Base-by-base conservation (phyloP, 2,113 vertebrate genomes). In the Paedocypris sp. region DNA sequence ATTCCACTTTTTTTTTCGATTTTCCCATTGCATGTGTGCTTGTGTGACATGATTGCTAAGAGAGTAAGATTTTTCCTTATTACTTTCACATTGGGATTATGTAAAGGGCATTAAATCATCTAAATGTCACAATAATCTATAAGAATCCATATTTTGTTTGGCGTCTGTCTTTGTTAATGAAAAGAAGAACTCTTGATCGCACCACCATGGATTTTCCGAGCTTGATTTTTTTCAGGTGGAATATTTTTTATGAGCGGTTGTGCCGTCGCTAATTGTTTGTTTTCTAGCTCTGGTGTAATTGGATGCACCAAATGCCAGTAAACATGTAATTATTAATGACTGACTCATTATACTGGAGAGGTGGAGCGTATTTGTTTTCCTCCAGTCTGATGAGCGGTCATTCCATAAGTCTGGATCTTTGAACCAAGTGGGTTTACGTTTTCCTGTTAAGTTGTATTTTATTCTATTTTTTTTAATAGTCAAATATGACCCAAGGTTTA, bases 181-280 rank as follows among this genome's bases (percentile, higher is more conserved):
- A 75, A 60, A 28, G 66, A 74, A 75, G 46, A 61, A 49, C 70
- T 45, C n/a, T n/a, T n/a, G n/a, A n/a, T n/a, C n/a, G n/a, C n/a
- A n/a, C n/a, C n/a, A n/a, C n/a, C n/a, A n/a, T n/a, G n/a, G n/a
- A n/a, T n/a, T n/a, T n/a, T n/a, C n/a, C n/a, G n/a, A n/a, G n/a
- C n/a, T n/a, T n/a, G n/a, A n/a, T n/a, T n/a, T n/a, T n/a, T n/a
- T n/a, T n/a, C n/a, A n/a, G n/a, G n/a, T n/a, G n/a, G n/a, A n/a
- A n/a, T n/a, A n/a, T n/a, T n/a, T n/a, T n/a, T n/a, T 81, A 80
- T 83, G 75, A 80, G 69, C 53, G 67, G 82, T 80, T 71, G 77
- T 75, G 77, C 82, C 76, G 75, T 80, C 68, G 74, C 78, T 84
- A 83, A 82, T 81, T 85, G 80, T 84, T 84, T 84, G 72, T 81